These are phyloP conservation scores for Picathartes gymnocephalus DNA, from an alignment of 2,113 vertebrate genomes.

Conservation along the genomic window DNA sequence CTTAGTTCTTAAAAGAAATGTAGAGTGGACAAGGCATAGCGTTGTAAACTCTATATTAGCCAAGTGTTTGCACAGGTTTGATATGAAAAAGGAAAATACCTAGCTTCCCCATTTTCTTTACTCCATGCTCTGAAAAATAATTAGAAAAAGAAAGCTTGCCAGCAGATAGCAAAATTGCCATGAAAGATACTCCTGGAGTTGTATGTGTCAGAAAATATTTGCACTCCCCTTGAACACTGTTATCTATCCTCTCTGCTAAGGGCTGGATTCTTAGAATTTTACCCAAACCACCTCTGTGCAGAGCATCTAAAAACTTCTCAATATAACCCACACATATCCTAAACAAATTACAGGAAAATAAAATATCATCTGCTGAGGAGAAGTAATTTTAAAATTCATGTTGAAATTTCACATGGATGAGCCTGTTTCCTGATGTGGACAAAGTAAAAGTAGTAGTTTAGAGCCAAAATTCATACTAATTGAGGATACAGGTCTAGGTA, in stretches of 20 bases:
- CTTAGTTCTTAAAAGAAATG: not conserved
- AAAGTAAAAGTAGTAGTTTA: not conserved
- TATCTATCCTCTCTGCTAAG: not conserved
- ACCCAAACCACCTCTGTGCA: fast-evolving
- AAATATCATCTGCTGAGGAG: not conserved
- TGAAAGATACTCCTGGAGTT: not conserved
- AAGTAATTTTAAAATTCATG: not conserved
- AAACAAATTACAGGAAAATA: not conserved
- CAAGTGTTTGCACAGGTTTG: not conserved
- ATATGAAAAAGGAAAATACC: not conserved
- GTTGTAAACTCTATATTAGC: not conserved
- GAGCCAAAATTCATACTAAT: not conserved
- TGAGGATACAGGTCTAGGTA: not conserved
- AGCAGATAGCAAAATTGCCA: not conserved
- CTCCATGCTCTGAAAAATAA: not conserved
- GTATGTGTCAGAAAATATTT: not conserved
- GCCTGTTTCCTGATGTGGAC: not conserved
- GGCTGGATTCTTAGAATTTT: not conserved
- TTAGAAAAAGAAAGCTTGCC: not conserved
- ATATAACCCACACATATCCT: not conserved
- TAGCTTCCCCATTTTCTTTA: not conserved
- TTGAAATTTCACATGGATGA: not conserved
- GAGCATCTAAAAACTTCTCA: not conserved
- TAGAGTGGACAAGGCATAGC: not conserved
- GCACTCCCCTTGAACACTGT: not conserved